These are phyloP conservation scores for Erithacus rubecula DNA, from an alignment of 2,797 vertebrate genomes.

Conservation along the genomic window DNA sequence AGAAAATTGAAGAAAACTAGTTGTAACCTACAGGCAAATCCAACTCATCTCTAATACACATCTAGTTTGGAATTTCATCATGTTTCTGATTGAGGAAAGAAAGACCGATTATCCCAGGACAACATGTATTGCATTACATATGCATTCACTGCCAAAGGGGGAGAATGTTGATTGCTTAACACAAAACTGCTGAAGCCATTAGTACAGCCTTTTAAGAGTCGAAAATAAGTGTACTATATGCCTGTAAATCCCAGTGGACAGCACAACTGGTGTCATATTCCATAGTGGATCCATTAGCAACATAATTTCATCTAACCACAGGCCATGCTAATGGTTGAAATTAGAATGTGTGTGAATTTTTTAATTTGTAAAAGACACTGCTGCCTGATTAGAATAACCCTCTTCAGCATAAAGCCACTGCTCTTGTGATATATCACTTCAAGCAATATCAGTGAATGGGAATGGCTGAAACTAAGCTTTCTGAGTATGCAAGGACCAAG, in stretches of 20 bases:
- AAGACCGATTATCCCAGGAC: conserved; percentile 74
- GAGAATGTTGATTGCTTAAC: conserved; percentile 75
- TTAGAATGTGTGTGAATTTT: conserved; percentile 59
- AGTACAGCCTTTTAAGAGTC: conserved; percentile 76
- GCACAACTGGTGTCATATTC: conserved; percentile 79
- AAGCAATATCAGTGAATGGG: background rate
- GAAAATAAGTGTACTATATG: conserved; percentile 78
- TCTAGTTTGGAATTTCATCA: conserved; percentile 69
- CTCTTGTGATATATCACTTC: background rate
- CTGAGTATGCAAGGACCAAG: background rate
- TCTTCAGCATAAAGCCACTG: background rate
- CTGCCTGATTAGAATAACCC: conserved; percentile 19
- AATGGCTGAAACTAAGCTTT: background rate
- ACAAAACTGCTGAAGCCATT: conserved; percentile 81
- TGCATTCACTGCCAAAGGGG: conserved; percentile 58
- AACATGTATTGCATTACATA: conserved; percentile 74
- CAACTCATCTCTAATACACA: conserved; percentile 20
- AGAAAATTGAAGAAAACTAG: background rate
- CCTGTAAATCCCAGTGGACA: conserved; percentile 70
- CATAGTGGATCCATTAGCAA: conserved; percentile 79
- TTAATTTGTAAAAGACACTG: conserved; percentile 33
- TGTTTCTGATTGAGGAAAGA: conserved; percentile 60
- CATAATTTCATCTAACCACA: conserved; percentile 75
- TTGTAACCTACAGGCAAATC: background rate
- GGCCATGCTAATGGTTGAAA: conserved; percentile 76